A percentile compares a stretch with the other conserved stretches of the same genome.
Evolutionary conservation across 1,140 invertebrate species (phyloP).

Genomic region (Magallana ariakensis): DNA sequence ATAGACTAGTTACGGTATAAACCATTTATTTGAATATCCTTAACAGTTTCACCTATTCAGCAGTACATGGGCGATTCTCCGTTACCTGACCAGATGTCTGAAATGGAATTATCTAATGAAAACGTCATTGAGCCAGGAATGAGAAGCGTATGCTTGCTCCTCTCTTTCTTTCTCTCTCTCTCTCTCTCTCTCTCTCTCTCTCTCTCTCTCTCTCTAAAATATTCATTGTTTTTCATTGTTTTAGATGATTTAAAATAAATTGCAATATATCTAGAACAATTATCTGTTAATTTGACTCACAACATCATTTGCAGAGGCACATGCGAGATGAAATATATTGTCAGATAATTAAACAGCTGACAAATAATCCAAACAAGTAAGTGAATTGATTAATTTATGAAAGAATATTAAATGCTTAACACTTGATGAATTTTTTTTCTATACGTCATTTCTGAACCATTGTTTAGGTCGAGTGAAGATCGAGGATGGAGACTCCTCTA

Average conservation of each 20-base stretch:
- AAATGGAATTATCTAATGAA: slow-evolving; percentile 61
- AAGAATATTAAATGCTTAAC: neutral
- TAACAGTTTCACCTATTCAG: slow-evolving; percentile 58
- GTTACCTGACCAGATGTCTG: slow-evolving; percentile 55
- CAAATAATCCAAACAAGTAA: slow-evolving; percentile 70
- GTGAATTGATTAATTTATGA: slow-evolving; percentile 40
- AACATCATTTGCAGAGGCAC: slow-evolving; percentile 59
- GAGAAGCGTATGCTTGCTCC: slow-evolving; percentile 60
- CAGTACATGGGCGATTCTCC: slow-evolving; percentile 64
- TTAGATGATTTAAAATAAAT: no score
- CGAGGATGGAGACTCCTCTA: slow-evolving; percentile 70
- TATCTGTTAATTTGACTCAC: no score
- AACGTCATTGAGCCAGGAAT: slow-evolving; percentile 64
- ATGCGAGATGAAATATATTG: slow-evolving; percentile 71
- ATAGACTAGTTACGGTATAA: no score
- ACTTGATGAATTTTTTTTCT: neutral
- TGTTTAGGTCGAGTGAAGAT: slow-evolving; percentile 66
- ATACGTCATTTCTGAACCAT: neutral
- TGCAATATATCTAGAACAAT: no score
- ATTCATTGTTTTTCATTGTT: no score
- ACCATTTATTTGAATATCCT: slow-evolving; percentile 17
- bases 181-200: no score
- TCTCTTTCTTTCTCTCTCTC: neutral
- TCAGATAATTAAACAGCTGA: slow-evolving; percentile 70
- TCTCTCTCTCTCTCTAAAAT: no score